Evolutionary conservation across 2,113 vertebrate genomes (phyloP), one percentile per base, ranked within the genome.

Genomic region (Chiloscyllium plagiosum): DNA sequence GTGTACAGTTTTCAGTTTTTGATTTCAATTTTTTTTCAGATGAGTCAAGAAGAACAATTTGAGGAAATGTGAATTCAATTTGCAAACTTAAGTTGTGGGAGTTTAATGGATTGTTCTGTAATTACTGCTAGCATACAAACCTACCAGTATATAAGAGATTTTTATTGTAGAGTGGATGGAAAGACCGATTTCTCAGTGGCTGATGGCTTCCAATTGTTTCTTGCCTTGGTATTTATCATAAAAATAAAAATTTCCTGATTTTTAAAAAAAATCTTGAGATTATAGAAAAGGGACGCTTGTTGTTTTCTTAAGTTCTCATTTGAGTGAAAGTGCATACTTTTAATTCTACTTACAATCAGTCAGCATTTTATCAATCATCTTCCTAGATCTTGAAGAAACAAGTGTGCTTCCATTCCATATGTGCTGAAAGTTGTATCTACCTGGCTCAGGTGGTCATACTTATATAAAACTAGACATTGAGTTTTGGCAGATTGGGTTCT

Each of bases 191-290:
- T 93, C 89, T 56, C n/a, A 2, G 52, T 61, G 52, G 61, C 87
- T 61, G 26, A 50, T 87, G 6, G 61, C 61, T 93, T 47, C 89
- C 37, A 68, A 93, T 93, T 93, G n/a, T 93, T 33, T 83, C 80
- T 83, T 83, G 19, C 6, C 61, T 93, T 93, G 89, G 33, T 66
- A 90, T 61, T 90, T 90, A 93, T 65, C 87, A 92, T 93, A 42
- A 92, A 42, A 93, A 83, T 83, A 83, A 83, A 93, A 5, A 37
- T 93, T 93, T 33, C 89, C 37, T 90, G 87, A 90, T 90, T 90
- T 92, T 65, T 92, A 65, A 66, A 33, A 33, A n/a, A 76, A 90
- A 37, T n/a, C 33, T 22, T 15, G n/a, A 26, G 10, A 13, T 17
- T 19, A 66, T 61, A 6, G 33, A 22, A 65, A 37, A 93, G 66